Evolutionary conservation across 1,140 invertebrate genomes (phyloP).

Genomic region (Heliconius eleuchia): DNA sequence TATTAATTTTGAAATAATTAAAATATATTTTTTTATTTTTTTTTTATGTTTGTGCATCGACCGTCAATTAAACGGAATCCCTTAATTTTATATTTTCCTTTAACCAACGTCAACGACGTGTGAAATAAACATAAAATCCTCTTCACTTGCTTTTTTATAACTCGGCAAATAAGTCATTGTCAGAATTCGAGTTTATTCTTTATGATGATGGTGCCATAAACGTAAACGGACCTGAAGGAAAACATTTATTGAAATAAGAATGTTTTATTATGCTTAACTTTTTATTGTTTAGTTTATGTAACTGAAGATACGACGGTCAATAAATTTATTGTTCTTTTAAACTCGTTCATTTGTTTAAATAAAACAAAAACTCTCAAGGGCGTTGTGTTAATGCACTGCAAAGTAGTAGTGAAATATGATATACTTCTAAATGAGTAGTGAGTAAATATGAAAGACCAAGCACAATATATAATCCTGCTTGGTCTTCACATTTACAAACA

Average conservation of each 20-base stretch:
- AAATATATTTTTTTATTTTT: no score
- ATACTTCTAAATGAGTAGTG: no score
- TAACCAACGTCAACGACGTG: constrained; percentile 61
- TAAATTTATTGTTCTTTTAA: constrained; percentile 3
- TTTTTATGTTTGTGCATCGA: background rate
- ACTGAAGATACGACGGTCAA: constrained; percentile 2
- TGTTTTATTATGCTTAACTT: constrained; percentile 39
- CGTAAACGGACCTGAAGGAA: constrained; percentile 46
- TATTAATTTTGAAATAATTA: no score
- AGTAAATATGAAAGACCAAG: no score
- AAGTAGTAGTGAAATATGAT: no score
- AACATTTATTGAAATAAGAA: constrained; percentile 58
- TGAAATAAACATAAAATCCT: constrained; percentile 72
- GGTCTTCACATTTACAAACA: no score
- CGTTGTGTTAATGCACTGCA: no score
- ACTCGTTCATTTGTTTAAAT: background rate
- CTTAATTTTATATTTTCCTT: constrained; percentile 58
- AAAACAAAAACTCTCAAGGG: no score
- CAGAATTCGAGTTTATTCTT: constrained; percentile 56
- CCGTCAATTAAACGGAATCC: constrained; percentile 30
- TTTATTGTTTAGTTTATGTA: constrained; percentile 37
- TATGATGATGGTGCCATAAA: constrained; percentile 61
- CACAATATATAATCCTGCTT: no score
- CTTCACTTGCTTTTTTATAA: constrained; percentile 61
- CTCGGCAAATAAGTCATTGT: constrained; percentile 72